Base-by-base conservation (phyloP, 2,888 invertebrate species). In the Leptopilina drosophilae region DNA sequence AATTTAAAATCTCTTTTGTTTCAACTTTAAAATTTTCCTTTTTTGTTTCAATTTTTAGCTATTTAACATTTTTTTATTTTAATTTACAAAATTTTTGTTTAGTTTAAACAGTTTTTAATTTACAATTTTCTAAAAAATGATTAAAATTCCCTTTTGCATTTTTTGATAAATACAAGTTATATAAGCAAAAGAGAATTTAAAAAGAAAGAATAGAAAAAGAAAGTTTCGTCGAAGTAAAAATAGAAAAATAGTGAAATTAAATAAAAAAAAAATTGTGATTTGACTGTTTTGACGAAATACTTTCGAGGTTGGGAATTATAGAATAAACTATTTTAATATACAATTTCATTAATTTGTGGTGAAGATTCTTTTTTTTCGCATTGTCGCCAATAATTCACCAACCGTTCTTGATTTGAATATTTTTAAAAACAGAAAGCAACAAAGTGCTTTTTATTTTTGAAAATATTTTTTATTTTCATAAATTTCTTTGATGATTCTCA, bases 141-240 rank as follows among this genome's bases (percentile, higher is more conserved):
- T 11, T 49, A 11, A 49, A 49, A 49, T 49, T 49, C 49, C 11
- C 49, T 11, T 4, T 49, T 49, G 49, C 42, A 42, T 6, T 42
- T 42, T 42, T 49, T 11, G 49, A 20, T 49, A 49, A 11, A 49
- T 49, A 49, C 33, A 33, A 33, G 33, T 33, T 33, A 5, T 12
- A 49, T 12, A 49, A 46, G 9, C 42, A 14, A 65, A 12, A 46
- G 66, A 66, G 66, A 20, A 20, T 20, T 20, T 20, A 20, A 20
- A 20, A 20, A 20, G n/a, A 20, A 20, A 20, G 20, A n/a, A 66
- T 33, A 79, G 66, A 73, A 62, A 67, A 76, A 15, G 62, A 62
- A 77, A 78, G 20, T 64, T 20, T 80, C 20, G 42, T 67, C 49
- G 62, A 66, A 33, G 40, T 33, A 46, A 56, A 78, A 49, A 67